Conservation (phyloP, 2,888 invertebrate species). For the Xylocampa areola region DNA sequence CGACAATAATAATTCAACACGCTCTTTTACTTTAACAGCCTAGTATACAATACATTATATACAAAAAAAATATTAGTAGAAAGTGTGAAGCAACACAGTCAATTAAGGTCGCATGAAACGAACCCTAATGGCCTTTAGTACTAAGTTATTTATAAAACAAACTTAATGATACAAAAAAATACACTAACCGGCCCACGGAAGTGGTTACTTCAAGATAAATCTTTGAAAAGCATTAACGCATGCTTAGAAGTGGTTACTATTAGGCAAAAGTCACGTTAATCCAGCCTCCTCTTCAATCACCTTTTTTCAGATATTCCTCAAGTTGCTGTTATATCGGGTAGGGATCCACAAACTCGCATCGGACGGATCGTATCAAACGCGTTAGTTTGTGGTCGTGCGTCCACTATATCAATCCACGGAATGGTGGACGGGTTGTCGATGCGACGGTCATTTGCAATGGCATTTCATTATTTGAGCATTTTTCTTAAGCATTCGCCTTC, state of each 20-base stretch:
- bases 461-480: no score
- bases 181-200: constrained; percentile 19
- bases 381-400: no score
- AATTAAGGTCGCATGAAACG: constrained; percentile 54
- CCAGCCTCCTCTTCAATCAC: constrained; percentile 13
- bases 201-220: no score
- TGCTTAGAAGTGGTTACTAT: constrained; percentile 9
- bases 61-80: constrained; percentile 33
- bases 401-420: no score
- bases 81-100: constrained; percentile 43
- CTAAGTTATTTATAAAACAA: constrained; percentile 27
- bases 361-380: no score
- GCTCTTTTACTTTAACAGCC: constrained; percentile 3
- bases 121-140: constrained; percentile 50
- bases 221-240: no score
- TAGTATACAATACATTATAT: constrained; percentile 17
- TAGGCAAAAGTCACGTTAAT: constrained; percentile 9
- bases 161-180: constrained; percentile 52
- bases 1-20: constrained; percentile 11
- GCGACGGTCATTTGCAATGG: no score
- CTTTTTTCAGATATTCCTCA: no score
- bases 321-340: no score
- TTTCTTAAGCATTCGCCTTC: no score
- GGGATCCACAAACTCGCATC: no score
- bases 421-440: no score